Evolutionary conservation across 2,888 invertebrate species (phyloP).

Genomic region (Leucoptera coffeella): DNA sequence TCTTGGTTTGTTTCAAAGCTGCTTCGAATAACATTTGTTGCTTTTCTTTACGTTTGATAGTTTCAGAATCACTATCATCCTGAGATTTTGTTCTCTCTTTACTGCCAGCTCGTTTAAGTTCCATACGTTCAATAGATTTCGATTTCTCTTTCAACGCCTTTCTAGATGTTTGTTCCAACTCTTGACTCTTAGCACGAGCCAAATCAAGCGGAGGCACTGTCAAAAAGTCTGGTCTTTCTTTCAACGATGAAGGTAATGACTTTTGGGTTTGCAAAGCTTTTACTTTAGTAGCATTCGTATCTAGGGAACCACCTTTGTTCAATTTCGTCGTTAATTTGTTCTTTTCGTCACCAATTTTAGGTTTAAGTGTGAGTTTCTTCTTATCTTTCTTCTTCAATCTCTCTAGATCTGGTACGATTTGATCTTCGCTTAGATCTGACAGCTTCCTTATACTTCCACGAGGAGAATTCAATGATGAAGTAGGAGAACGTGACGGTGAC

Average conservation of each 20-base stretch:
- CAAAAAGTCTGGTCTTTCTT: slow-evolving; percentile 44
- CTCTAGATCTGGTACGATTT: slow-evolving; percentile 44
- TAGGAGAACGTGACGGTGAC: slow-evolving; percentile 46
- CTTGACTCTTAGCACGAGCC: slow-evolving; percentile 55
- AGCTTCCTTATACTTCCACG: slow-evolving; percentile 44
- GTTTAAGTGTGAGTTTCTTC: slow-evolving; percentile 35
- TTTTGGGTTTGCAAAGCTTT: slow-evolving; percentile 46
- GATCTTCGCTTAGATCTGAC: slow-evolving; percentile 45
- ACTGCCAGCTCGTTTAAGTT: slow-evolving; percentile 48
- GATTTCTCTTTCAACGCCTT: slow-evolving; percentile 60
- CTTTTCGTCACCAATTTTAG: slow-evolving; percentile 35
- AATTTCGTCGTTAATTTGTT: slow-evolving; percentile 27
- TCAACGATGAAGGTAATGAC: slow-evolving; percentile 47
- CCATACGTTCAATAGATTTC: slow-evolving; percentile 61
- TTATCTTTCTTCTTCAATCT: slow-evolving; percentile 43
- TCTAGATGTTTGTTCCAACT: slow-evolving; percentile 48
- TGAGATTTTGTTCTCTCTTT: slow-evolving; percentile 66
- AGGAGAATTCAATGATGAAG: slow-evolving; percentile 46
- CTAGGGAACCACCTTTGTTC: slow-evolving; percentile 43
- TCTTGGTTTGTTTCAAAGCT: slow-evolving; percentile 69
- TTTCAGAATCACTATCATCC: slow-evolving; percentile 67
- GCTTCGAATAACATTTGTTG: slow-evolving; percentile 72
- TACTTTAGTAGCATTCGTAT: slow-evolving; percentile 39
- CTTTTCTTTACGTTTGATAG: slow-evolving; percentile 65
- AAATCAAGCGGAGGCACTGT: slow-evolving; percentile 50